Percentiles rank a stretch among this genome's conserved stretches.
phyloP scores from a whole-genome alignment of 2,888 invertebrate genomes.

The Dioctria rufipes region DNA sequence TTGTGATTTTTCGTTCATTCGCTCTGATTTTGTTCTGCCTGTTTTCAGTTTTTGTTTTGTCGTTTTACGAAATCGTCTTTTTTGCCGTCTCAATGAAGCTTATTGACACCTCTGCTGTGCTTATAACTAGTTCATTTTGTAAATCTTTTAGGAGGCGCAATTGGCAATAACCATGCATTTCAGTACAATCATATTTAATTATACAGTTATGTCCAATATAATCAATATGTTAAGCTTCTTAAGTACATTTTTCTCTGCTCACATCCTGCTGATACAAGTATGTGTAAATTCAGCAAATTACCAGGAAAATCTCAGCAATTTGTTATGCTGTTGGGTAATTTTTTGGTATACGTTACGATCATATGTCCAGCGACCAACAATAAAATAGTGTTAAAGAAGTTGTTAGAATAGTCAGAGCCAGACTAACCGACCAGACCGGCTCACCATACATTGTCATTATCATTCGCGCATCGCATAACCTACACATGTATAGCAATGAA shows the following conservation, averaged over 20 bases:
- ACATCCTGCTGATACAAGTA: conserved; percentile 20
- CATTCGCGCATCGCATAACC: neutral
- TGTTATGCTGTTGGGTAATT: conserved; percentile 55
- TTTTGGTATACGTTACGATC: conserved; percentile 59
- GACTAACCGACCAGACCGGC: conserved; percentile 49
- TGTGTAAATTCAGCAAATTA: conserved; percentile 50
- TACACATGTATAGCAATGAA: conserved; percentile 33
- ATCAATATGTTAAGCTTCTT: conserved; percentile 46
- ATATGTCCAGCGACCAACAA: conserved; percentile 58
- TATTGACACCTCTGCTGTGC: conserved; percentile 33
- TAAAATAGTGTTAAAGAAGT: conserved; percentile 60
- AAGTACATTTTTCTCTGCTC: conserved; percentile 38
- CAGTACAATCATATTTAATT: conserved; percentile 26
- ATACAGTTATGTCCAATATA: conserved; percentile 33
- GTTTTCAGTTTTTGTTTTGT: neutral
- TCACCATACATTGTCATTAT: conserved; percentile 24
- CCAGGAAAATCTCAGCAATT: conserved; percentile 55
- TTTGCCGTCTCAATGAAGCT: conserved; percentile 14
- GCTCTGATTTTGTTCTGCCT: conserved; percentile 46
- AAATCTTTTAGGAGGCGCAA: conserved; percentile 5
- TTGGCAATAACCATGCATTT: neutral
- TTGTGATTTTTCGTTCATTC: conserved; percentile 48
- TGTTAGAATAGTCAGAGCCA: conserved; percentile 55
- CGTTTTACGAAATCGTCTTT: neutral
- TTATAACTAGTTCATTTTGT: conserved; percentile 9